Conservation (phyloP, 1,140 invertebrate species). For the Phymastichus coffea region DNA sequence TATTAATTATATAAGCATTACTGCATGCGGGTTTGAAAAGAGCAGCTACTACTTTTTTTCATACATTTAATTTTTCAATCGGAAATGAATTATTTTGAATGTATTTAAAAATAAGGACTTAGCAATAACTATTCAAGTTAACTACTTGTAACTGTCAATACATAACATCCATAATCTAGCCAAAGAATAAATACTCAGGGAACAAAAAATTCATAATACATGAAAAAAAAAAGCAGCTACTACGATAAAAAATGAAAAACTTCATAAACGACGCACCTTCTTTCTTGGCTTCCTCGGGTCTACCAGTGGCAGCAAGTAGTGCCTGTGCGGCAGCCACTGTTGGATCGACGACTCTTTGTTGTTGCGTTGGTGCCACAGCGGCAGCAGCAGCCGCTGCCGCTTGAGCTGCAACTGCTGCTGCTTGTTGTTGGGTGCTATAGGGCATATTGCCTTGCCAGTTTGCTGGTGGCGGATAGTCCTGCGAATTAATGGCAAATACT, state of each 20-base stretch:
- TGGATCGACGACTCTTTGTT: slow-evolving; percentile 39
- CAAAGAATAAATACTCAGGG: no score
- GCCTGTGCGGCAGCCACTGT: slow-evolving; percentile 34
- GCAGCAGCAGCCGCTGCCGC: slow-evolving; percentile 35
- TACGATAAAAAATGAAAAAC: no score
- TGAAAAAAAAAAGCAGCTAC: no score
- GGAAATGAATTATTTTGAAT: no score
- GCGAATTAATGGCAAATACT: slow-evolving; percentile 30
- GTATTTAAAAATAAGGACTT: neutral
- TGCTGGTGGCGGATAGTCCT: slow-evolving; percentile 52
- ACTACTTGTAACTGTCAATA: neutral
- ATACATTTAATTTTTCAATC: neutral
- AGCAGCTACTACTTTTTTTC: slow-evolving; percentile 7
- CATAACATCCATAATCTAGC: no score
- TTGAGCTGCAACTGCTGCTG: slow-evolving; percentile 30
- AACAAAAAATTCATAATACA: no score
- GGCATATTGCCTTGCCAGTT: slow-evolving; percentile 49
- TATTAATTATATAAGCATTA: slow-evolving; percentile 24
- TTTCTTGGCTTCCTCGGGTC: slow-evolving; percentile 54
- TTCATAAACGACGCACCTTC: slow-evolving; percentile 43
- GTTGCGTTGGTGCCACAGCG: slow-evolving; percentile 25
- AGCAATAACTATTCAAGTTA: no score
- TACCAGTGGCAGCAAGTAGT: slow-evolving; percentile 37
- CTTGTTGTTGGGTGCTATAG: slow-evolving; percentile 48
- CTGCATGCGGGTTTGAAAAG: slow-evolving; percentile 8